Conservation (phyloP, 2,888 invertebrate species). For the Volucella zonaria region DNA sequence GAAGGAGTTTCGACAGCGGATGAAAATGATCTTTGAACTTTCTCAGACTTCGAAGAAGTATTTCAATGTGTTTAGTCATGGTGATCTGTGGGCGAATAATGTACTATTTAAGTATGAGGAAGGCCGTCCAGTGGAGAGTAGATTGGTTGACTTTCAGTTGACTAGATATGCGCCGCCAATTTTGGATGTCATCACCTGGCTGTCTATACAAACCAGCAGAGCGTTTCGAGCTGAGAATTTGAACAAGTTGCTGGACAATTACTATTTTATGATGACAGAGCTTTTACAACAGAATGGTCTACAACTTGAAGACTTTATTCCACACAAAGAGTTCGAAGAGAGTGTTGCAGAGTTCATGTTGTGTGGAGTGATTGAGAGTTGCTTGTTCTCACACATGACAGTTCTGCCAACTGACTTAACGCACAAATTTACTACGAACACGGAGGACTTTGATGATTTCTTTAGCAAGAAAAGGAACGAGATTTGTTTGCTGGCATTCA, state of each 20-base stretch:
- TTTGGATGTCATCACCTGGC: slow-evolving; percentile 84
- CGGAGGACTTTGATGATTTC: slow-evolving; percentile 84
- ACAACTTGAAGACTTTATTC: slow-evolving; percentile 81
- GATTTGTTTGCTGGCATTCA: slow-evolving; percentile 84
- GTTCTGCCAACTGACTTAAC: slow-evolving; percentile 84
- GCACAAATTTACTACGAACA: slow-evolving; percentile 83
- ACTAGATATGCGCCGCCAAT: slow-evolving; percentile 87
- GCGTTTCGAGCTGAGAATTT: slow-evolving; percentile 83
- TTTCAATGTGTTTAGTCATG: slow-evolving; percentile 82
- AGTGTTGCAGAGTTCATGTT: slow-evolving; percentile 82
- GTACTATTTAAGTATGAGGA: slow-evolving; percentile 81
- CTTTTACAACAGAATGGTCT: slow-evolving; percentile 82
- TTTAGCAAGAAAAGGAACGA: slow-evolving; percentile 83
- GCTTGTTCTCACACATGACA: slow-evolving; percentile 84
- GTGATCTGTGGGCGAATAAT: slow-evolving; percentile 83
- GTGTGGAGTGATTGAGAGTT: slow-evolving; percentile 84
- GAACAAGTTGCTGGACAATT: slow-evolving; percentile 83
- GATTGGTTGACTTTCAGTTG: slow-evolving; percentile 88
- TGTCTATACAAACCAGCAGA: slow-evolving; percentile 83
- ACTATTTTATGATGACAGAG: slow-evolving; percentile 83
- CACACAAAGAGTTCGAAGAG: slow-evolving; percentile 82
- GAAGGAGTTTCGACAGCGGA: slow-evolving; percentile 75
- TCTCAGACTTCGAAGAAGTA: slow-evolving; percentile 79
- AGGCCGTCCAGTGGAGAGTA: slow-evolving; percentile 84
- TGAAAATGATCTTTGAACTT: slow-evolving; percentile 79